phyloP scores from a whole-genome alignment of 2,797 vertebrate species.

The Orestias chungarensis region DNA sequence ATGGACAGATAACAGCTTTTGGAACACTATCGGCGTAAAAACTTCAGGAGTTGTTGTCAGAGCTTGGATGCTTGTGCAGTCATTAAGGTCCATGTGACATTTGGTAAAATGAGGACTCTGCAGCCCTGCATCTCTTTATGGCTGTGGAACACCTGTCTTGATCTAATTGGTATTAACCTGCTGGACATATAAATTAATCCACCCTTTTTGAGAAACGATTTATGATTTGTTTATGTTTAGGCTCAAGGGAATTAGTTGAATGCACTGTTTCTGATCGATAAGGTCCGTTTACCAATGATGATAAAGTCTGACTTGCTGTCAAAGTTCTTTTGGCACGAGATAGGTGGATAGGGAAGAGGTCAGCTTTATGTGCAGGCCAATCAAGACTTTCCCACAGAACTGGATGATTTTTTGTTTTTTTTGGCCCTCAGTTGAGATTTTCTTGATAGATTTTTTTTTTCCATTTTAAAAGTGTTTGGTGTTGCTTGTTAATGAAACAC shows the following conservation, averaged over 20 bases:
- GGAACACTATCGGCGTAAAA: slow-evolving; percentile 30
- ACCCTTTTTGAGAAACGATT: background rate
- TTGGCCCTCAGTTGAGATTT: background rate
- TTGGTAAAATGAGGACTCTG: background rate
- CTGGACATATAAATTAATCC: background rate
- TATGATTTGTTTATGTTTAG: background rate
- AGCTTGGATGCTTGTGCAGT: background rate
- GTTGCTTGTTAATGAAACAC: background rate
- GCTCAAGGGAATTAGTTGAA: slow-evolving; percentile 1
- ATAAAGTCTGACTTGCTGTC: slow-evolving; percentile 15
- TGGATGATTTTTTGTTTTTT: background rate
- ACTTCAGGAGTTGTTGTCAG: slow-evolving; percentile 23
- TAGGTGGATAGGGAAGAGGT: background rate
- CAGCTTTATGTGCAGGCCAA: no score
- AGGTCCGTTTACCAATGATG: slow-evolving; percentile 5
- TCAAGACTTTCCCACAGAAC: background rate
- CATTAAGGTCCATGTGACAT: slow-evolving; percentile 2
- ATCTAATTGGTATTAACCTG: background rate
- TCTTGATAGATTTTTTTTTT: no score
- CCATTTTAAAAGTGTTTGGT: background rate
- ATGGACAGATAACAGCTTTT: slow-evolving; percentile 53
- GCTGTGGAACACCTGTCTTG: slow-evolving; percentile 4
- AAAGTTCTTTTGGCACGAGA: slow-evolving; percentile 8
- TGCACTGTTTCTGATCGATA: slow-evolving; percentile 16
- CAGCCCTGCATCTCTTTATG: background rate